Evolutionary conservation across 1,140 invertebrate genomes (phyloP).

Genomic region (Mya arenaria): DNA sequence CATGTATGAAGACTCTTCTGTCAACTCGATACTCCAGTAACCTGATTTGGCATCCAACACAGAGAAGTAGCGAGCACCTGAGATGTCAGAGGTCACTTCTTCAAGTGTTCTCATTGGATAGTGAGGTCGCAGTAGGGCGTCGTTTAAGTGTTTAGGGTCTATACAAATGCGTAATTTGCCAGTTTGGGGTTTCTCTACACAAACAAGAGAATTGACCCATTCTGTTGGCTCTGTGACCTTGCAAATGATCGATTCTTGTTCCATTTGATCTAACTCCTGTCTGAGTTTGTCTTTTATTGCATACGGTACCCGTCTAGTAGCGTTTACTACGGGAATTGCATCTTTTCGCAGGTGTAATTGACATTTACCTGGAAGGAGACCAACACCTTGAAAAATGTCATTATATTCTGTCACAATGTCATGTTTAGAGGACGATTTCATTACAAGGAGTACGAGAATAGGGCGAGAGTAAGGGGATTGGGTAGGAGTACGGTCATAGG

Average conservation of each 20-base stretch:
- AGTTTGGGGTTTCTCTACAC: not conserved
- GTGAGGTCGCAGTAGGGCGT: conserved; percentile 2
- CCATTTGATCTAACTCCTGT: conserved; percentile 58
- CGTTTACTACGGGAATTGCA: conserved; percentile 62
- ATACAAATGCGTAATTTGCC: not conserved
- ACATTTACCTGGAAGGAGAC: too few relatives aligned
- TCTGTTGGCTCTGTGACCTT: conserved; percentile 77
- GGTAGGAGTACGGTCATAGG: too few relatives aligned
- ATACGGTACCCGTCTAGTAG: conserved; percentile 68
- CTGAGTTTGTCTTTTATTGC: conserved; percentile 52
- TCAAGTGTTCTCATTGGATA: conserved; percentile 15
- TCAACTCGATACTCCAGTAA: not conserved
- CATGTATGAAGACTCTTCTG: conserved; percentile 53
- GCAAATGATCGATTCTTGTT: conserved; percentile 52
- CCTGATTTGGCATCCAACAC: not conserved
- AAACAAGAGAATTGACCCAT: conserved; percentile 81
- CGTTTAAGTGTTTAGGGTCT: conserved; percentile 13
- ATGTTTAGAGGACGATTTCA: too few relatives aligned
- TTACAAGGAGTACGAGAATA: too few relatives aligned
- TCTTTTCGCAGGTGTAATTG: too few relatives aligned
- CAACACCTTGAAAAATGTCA: too few relatives aligned
- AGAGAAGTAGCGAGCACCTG: not conserved
- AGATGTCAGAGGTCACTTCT: not conserved
- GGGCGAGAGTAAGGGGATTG: too few relatives aligned
- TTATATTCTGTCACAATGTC: too few relatives aligned